Base-by-base conservation (phyloP, 1,140 invertebrate genomes). In the Drosophila biarmipes region DNA sequence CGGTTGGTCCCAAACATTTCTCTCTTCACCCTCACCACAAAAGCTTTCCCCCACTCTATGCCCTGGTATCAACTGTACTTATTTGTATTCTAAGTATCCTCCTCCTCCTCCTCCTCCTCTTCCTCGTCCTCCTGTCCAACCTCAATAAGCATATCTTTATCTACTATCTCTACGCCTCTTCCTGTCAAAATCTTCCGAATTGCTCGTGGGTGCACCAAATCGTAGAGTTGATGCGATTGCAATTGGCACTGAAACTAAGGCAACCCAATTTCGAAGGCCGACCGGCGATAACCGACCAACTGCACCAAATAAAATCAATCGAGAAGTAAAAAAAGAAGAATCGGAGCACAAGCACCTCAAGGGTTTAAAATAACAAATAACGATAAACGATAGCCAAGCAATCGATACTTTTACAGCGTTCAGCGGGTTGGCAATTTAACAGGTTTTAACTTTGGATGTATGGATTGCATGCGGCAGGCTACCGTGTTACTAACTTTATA, bases 1-100 rank as follows among this genome's bases (percentile, higher is more conserved):
- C 77, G 80, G 85, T 78, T 85, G 69, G 85, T 85, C 66, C 76
- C 56, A 67, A 31, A 67, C 45, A 48, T 77, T 62, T 75, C 49
- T 73, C 49, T 73, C 45, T 52, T 14, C n/a, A 10, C 35, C 34
- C 4, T 31, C 24, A 51, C 29, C 15, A 56, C 66, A 71, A 29
- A 29, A 69, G 48, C 51, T 73, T 74, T 43, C 14, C 52, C 12
- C 34, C 38, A 27, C 21, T 38, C 14, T 35, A 7, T 42, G 4
- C 17, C 35, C 35, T 48, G 55, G 42, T 76, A n/a, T 74, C 43
- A 15, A 49, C 51, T 55, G 51, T 51, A 24, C 46, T 12, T 73
- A 6, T 27, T 29, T 31, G 6, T 38, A 3, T 56, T 21, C 24
- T 10, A 21, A 38, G 10, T 58, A 29, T 17, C 12, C 12, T 7